phyloP scores from a whole-genome alignment of 2,888 invertebrate species.

The Leptopilina syphax region DNA sequence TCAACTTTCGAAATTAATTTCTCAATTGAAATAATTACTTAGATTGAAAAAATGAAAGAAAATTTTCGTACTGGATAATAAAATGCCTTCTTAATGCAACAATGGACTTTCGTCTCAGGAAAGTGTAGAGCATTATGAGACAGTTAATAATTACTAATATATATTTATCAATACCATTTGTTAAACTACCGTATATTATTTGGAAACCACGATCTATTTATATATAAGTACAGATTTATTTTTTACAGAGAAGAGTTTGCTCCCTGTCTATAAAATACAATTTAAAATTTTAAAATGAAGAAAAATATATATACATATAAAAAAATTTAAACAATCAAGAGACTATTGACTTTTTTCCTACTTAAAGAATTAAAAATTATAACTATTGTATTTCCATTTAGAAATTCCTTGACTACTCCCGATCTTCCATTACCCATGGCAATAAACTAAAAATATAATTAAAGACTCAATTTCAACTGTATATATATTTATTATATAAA shows the following conservation, averaged over 20 bases:
- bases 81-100: conserved; percentile 31
- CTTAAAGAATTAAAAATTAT: no score
- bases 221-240: conserved; percentile 25
- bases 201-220: conserved; percentile 6
- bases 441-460: neutral
- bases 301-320: conserved; percentile 8
- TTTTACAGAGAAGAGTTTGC: conserved; percentile 16
- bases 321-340: no score
- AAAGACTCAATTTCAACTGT: neutral
- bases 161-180: conserved; percentile 19
- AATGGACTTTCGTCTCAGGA: conserved; percentile 32
- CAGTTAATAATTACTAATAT: neutral
- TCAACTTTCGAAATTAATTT: no score
- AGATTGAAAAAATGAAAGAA: no score
- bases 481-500: conserved; percentile 1
- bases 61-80: conserved; percentile 14
- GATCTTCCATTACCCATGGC: no score
- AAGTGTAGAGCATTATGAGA: conserved; percentile 25
- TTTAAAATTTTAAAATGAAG: conserved; percentile 4
- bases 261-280: conserved; percentile 18
- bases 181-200: conserved; percentile 17
- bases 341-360: no score
- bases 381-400: no score
- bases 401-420: no score
- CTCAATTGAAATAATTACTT: no score